phyloP scores from a whole-genome alignment of 2,888 invertebrate species.

The Sphaerophoria rueppellii region DNA sequence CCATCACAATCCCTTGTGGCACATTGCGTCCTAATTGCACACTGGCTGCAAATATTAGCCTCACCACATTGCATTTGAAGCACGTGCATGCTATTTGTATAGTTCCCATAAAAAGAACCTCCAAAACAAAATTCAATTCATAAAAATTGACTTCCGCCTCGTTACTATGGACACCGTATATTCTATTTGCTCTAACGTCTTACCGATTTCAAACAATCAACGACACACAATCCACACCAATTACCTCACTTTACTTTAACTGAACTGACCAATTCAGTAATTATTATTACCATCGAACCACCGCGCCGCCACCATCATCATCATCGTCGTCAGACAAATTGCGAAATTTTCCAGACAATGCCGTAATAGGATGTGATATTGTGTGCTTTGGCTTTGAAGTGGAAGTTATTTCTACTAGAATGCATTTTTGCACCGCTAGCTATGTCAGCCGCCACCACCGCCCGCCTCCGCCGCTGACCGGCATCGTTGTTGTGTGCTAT shows the following conservation, averaged over 20 bases:
- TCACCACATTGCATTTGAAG: slow-evolving; percentile 4
- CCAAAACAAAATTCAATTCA: slow-evolving; percentile 17
- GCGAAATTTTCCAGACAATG: slow-evolving; percentile 71
- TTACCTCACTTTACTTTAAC: slow-evolving; percentile 57
- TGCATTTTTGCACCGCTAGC: slow-evolving; percentile 24
- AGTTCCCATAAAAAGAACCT: not conserved
- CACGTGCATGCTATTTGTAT: not conserved
- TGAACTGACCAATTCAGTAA: slow-evolving; percentile 61
- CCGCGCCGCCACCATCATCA: slow-evolving; percentile 58
- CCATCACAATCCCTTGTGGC: slow-evolving; percentile 7
- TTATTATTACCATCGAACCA: slow-evolving; percentile 42
- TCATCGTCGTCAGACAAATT: slow-evolving; percentile 67
- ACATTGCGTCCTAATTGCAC: slow-evolving; percentile 10
- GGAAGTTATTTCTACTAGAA: slow-evolving; percentile 65
- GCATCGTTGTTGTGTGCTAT: no score
- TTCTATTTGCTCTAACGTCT: slow-evolving; percentile 40
- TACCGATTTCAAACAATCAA: slow-evolving; percentile 53
- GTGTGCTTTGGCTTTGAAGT: slow-evolving; percentile 51
- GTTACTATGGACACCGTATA: slow-evolving; percentile 20
- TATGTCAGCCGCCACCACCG: no score
- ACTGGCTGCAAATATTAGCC: slow-evolving; percentile 1
- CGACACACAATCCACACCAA: slow-evolving; percentile 61
- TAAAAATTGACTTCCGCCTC: slow-evolving; percentile 42
- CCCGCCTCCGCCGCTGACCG: no score
- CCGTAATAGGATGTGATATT: slow-evolving; percentile 71